Base-by-base conservation (phyloP, 2,113 vertebrate species). In the Tragulus kanchil region DNA sequence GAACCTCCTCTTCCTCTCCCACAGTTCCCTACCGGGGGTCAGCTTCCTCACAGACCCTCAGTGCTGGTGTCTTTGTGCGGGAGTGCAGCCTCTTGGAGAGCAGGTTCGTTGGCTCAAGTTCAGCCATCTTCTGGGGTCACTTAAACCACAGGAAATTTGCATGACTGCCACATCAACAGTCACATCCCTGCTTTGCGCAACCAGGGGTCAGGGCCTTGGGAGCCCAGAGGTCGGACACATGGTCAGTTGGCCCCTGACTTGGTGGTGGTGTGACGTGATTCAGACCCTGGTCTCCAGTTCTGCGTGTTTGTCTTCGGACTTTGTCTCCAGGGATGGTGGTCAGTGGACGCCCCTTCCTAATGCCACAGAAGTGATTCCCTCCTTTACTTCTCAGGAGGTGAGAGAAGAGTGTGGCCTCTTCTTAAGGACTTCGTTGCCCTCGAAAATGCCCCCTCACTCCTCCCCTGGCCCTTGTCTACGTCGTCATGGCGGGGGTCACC, bases 391-490 rank as follows among this genome's bases (percentile, higher is more conserved):
- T 7, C 8, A 42, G 58, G 45, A 13, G 11, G 1, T 1, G 16
- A 48, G 11, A 50, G 36, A n/a, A n/a, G 71, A n/a, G 14, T 0
- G 1, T 13, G 1, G 26, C 26, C 17, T 75, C 28, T 5, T 19
- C n/a, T 64, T n/a, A 79, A 59, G 11, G 1, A 0, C 8, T 2
- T 8, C 4, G 8, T 28, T 28, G 21, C 42, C 67, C 36, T 64
- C 0, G 0, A 3, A 14, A 45, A 73, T 7, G 5, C 28, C 0
- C 59, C 0, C 0, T 0, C 6, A 23, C 56, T 21, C 19, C 11
- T 1, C 12, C 17, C 12, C 7, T 1, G 42, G 26, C 26, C 36
- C 2, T 61, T 23, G 50, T 26, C 52, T 12, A 1, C 1, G 1
- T 45, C 17, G 8, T 10, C 28, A 58, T 11, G 45, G 50, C 31